Evolutionary conservation across 2,113 vertebrate species (phyloP), one percentile per base, ranked within the genome.

Genomic region (Nannobrachium achirus): DNA sequence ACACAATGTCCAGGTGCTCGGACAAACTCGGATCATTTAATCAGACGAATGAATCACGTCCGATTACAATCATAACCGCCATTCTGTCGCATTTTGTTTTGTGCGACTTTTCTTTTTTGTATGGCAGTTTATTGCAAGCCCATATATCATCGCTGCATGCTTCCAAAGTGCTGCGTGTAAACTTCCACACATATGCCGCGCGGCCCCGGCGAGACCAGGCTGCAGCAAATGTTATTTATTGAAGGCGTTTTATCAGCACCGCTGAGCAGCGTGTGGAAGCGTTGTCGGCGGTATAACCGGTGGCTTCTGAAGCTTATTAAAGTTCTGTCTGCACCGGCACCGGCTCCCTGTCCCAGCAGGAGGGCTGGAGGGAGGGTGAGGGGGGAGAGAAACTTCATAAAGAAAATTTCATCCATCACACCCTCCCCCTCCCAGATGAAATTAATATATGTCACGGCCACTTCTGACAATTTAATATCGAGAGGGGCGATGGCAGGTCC

Each of bases 361-460:
- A 88, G 92, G 80, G 70, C 46, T 69, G 4, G 13, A 11, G n/a
- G 58, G 10, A 11, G 55, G 41, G 10, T 50, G 25, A n/a, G n/a
- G n/a, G n/a, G n/a, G n/a, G n/a, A 13, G 7, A 56, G 39, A 8
- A 39, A 39, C 66, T 66, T 93, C 93, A 92, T 87, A 92, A 91
- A 92, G 85, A 86, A 89, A 92, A 93, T 89, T 90, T 88, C 91
- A 94, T 94, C 89, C 84, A 93, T 93, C 92, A 93, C 90, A 60
- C 66, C 88, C 80, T 88, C 91, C 88, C 66, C 88, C 80, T 88
- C 91, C 88, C 87, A 84, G 90, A 92, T 92, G 70, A 94, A 94
- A 94, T 94, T 92, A 93, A 94, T 90, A 93, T 81, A 86, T 93
- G 91, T 93, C 92, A 93, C 79, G 88, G 89, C 88, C 81, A 90